Percentiles rank a stretch among this genome's conserved stretches.
phyloP scores from a whole-genome alignment of 2,888 invertebrate genomes.

The Calephelis perditalis region DNA sequence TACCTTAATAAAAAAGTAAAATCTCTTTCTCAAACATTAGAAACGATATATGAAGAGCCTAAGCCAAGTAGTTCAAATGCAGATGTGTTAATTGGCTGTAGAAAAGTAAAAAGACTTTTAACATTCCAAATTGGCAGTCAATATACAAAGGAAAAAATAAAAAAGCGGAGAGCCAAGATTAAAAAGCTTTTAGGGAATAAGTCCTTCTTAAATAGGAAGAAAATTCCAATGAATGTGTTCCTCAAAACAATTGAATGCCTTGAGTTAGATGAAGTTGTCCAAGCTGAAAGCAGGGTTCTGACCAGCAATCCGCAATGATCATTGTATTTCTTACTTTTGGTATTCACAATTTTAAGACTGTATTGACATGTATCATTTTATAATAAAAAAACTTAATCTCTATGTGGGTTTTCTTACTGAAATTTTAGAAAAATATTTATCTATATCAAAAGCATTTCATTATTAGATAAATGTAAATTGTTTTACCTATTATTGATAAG shows the following conservation, averaged over 20 bases:
- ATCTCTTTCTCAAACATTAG: conserved; percentile 71
- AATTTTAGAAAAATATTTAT: no score
- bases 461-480: no score
- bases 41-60: conserved; percentile 82
- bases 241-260: conserved; percentile 74
- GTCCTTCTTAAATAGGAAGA: conserved; percentile 67
- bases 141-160: conserved; percentile 75
- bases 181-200: conserved; percentile 75
- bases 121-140: conserved; percentile 72
- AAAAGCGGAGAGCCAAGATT: conserved; percentile 77
- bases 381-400: conserved; percentile 1
- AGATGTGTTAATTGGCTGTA: conserved; percentile 65
- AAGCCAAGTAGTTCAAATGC: conserved; percentile 59
- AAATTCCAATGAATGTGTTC: conserved; percentile 76
- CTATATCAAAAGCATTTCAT: no score
- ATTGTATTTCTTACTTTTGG: conserved; percentile 38
- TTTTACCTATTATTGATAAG: no score
- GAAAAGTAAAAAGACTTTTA: conserved; percentile 77
- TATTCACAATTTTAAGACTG: conserved; percentile 29
- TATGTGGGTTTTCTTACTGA: neutral
- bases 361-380: conserved; percentile 17
- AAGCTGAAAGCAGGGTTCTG: conserved; percentile 43
- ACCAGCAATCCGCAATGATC: conserved; percentile 27
- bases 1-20: conserved; percentile 78
- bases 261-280: conserved; percentile 62